Conservation (phyloP, 2,113 vertebrate species). For the Antigone vipio region DNA sequence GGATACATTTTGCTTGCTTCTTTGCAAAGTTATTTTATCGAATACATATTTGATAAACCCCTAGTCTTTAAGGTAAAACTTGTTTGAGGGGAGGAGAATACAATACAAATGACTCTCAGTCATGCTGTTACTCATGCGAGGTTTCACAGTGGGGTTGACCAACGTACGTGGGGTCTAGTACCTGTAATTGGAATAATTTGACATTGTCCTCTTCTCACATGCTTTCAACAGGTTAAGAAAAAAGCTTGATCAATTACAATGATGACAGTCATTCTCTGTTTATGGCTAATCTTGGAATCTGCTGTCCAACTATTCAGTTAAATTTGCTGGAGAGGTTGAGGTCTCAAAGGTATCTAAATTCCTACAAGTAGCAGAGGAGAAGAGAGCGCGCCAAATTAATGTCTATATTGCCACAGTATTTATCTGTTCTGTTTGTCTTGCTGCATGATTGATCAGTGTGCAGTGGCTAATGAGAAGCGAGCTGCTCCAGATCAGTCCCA, state of each 20-base stretch:
- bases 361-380: background rate
- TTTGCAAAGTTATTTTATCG: background rate
- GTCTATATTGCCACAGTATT: background rate
- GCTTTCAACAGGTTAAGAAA: background rate
- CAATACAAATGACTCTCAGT: background rate
- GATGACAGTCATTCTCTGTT: background rate
- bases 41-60: background rate
- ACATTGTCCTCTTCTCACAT: background rate
- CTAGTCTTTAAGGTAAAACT: background rate
- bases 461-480: background rate
- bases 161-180: rapidly evolving
- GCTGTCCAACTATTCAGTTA: background rate
- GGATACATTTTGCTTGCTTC: background rate
- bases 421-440: background rate
- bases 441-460: background rate
- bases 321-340: background rate
- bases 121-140: background rate
- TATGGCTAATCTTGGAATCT: background rate
- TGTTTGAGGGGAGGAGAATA: background rate
- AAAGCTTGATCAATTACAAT: background rate
- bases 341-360: background rate
- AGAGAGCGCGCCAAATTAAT: background rate
- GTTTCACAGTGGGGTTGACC: background rate
- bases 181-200: background rate
- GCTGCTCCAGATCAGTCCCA: background rate